Conservation (phyloP, 2,113 vertebrate genomes). For the Ammospiza nelsoni region DNA sequence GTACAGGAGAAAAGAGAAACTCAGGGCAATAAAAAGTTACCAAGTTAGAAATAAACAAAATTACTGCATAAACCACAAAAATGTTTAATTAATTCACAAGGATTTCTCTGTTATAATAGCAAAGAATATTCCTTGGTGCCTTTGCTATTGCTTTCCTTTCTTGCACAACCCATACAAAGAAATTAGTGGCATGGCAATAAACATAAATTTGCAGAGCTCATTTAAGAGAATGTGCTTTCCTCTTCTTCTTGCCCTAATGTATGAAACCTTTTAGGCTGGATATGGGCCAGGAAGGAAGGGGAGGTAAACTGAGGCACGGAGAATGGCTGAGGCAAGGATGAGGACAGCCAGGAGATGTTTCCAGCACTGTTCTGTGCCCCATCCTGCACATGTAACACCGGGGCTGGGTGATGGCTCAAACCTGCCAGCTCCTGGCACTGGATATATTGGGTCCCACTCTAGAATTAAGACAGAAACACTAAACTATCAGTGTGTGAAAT, state of each 20-base stretch:
- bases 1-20: neutral
- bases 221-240: neutral
- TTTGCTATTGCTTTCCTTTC: neutral
- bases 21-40: neutral
- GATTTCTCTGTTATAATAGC: neutral
- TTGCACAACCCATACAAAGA: neutral
- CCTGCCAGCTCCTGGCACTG: neutral
- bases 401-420: neutral
- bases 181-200: neutral
- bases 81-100: neutral
- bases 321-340: neutral
- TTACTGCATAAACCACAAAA: neutral
- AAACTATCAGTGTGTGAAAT: constrained; percentile 11
- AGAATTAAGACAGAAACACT: constrained; percentile 36
- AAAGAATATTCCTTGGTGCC: neutral
- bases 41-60: neutral
- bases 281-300: neutral
- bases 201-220: neutral
- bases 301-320: neutral
- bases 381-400: neutral
- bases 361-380: neutral
- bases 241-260: neutral
- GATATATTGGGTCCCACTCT: neutral
- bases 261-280: neutral
- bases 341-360: neutral